phyloP scores from a whole-genome alignment of 2,797 vertebrate species.

The Sebastes wilsoni region DNA sequence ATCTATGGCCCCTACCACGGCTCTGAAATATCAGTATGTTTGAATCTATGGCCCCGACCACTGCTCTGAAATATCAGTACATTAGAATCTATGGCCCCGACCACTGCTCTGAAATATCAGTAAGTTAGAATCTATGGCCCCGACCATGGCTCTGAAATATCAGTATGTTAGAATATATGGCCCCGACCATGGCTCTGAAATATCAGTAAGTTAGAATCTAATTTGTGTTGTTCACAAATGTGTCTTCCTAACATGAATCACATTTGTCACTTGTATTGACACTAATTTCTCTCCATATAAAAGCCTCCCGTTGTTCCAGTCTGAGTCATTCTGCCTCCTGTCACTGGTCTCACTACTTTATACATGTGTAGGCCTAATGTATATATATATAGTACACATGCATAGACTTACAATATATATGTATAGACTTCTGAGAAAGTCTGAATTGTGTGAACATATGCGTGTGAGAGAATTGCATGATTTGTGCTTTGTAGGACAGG shows the following conservation, averaged over 20 bases:
- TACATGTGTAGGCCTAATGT: neutral
- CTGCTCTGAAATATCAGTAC: rapidly evolving
- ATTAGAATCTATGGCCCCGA: no score
- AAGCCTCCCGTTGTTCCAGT: neutral
- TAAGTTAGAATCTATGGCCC: no score
- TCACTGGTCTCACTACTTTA: neutral
- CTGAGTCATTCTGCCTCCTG: neutral
- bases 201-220: no score
- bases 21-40: no score
- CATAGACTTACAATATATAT: neutral
- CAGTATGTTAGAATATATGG: no score
- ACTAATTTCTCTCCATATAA: neutral
- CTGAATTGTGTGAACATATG: neutral
- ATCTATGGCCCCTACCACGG: rapidly evolving
- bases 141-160: no score
- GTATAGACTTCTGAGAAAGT: neutral
- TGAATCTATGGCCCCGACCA: no score
- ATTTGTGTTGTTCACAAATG: neutral
- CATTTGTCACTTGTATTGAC: neutral
- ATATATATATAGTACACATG: neutral
- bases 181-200: no score
- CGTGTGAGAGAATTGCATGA: neutral
- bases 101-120: no score
- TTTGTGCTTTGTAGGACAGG: neutral
- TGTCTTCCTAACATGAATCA: neutral